Base-by-base conservation (phyloP, 1,140 invertebrate genomes). In the Calliphora vicina region DNA sequence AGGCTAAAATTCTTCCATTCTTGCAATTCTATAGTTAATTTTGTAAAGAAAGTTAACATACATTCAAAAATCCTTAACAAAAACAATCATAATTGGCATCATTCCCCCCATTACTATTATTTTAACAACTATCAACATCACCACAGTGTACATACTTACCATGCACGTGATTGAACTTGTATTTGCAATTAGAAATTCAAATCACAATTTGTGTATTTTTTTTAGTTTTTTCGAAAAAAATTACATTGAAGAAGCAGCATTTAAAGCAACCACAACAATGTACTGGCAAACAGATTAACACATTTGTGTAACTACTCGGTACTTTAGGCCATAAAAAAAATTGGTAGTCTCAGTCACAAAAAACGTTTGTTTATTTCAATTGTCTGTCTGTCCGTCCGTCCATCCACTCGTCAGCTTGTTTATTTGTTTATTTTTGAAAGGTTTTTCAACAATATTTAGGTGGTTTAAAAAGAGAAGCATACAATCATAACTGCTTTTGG, bases 141-240 rank as follows among this genome's bases (percentile, higher is more conserved):
- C 74, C 74, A 78, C 8, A 78, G 35, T 45, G 74, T 78, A 23
- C n/a, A n/a, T n/a, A n/a, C n/a, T n/a, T n/a, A 78, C 6, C 10
- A 43, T 78, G 74, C 74, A 78, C 74, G 74, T 78, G 74, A 78
- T 78, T 78, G 74, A 78, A 78, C 74, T 78, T 78, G 74, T 45
- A 45, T 45, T 78, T 43, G 74, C 74, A 78, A 78, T 78, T 78
- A 78, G 74, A 78, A 78, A 78, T 43, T 78, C 74, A 78, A 78
- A 78, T 78, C 74, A 78, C 74, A 43, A 25, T 43, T 78, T 78
- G 42, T 78, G 23, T 78, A 78, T 78, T 78, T 78, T 20, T 35
- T 29, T 6, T n/a, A n/a, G n/a, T n/a, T n/a, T n/a, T n/a, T n/a
- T n/a, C n/a, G n/a, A n/a, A 42, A 74, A 27, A 74, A 74, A 45